These are phyloP conservation scores for Nematostella vectensis DNA, from an alignment of 92 coral and sea anemone genomes.

Conservation along the genomic window DNA sequence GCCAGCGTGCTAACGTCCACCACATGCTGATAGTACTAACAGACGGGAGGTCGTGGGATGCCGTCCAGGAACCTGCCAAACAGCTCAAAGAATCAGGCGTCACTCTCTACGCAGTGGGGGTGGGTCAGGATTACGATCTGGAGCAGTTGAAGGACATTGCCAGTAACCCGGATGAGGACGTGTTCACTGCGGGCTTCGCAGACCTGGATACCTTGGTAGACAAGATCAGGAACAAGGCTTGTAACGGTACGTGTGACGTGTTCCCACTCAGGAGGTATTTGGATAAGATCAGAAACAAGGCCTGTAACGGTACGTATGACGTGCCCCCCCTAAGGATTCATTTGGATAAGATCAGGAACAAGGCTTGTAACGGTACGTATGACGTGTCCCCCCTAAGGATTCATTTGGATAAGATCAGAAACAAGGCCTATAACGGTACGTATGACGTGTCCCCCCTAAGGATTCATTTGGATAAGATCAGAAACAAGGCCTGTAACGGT, in stretches of 20 bases:
- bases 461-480: too few relatives aligned
- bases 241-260: slow-evolving; percentile 20
- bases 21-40: slow-evolving; percentile 53
- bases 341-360: too few relatives aligned
- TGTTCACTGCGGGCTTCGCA: slow-evolving; percentile 25
- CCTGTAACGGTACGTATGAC: too few relatives aligned
- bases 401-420: too few relatives aligned
- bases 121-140: slow-evolving; percentile 28
- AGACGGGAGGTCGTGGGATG: slow-evolving; percentile 35
- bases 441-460: too few relatives aligned
- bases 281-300: too few relatives aligned
- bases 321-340: too few relatives aligned
- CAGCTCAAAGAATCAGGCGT: slow-evolving; percentile 53
- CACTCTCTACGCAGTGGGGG: slow-evolving; percentile 39
- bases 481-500: too few relatives aligned
- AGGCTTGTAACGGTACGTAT: too few relatives aligned
- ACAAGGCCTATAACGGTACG: too few relatives aligned
- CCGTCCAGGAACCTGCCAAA: slow-evolving; percentile 28
- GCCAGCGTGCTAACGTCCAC: slow-evolving; percentile 38
- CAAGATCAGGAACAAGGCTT: slow-evolving; percentile 25
- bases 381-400: too few relatives aligned
- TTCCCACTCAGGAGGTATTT: too few relatives aligned
- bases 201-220: slow-evolving; percentile 16
- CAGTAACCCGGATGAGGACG: slow-evolving; percentile 48
- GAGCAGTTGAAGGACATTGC: slow-evolving; percentile 58